A percentile compares a stretch with the other conserved stretches of the same genome.
Conservation (phyloP, 64 coral and sea anemone species). For the Cladopsammia gracilis region DNA sequence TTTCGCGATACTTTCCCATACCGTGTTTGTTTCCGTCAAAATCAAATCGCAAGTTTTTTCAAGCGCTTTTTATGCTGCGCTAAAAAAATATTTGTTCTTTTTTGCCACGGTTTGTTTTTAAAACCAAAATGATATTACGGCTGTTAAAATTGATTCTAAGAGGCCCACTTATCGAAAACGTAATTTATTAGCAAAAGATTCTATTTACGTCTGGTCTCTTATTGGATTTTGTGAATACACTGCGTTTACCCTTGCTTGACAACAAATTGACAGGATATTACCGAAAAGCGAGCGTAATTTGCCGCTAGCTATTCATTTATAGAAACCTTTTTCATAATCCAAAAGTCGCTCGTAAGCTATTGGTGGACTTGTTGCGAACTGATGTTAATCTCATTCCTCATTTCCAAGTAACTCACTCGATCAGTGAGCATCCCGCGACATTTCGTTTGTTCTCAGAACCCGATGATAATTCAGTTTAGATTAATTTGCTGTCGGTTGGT, state of each 20-base stretch:
- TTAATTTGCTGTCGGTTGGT: too few relatives aligned
- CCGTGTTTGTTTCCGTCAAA: background rate
- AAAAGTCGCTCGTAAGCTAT: background rate
- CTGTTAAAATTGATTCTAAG: background rate
- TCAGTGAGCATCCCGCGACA: too few relatives aligned
- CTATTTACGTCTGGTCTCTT: background rate
- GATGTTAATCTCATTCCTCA: too few relatives aligned
- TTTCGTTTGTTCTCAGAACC: too few relatives aligned
- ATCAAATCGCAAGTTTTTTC: background rate
- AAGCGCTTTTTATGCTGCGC: background rate
- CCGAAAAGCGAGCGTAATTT: background rate
- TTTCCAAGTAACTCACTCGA: too few relatives aligned
- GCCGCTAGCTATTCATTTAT: background rate
- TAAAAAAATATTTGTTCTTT: background rate
- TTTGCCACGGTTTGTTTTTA: background rate
- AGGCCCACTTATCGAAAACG: background rate
- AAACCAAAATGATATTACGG: conserved; percentile 10
- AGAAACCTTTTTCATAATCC: background rate
- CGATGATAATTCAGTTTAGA: too few relatives aligned
- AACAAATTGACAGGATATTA: conserved; percentile 23
- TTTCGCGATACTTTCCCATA: too few relatives aligned
- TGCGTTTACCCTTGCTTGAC: conserved; percentile 15
- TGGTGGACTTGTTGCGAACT: background rate
- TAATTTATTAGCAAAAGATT: conserved; percentile 2
- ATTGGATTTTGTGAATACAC: background rate